A percentile compares a stretch with the other conserved stretches of the same genome.
Evolutionary conservation across 2,888 invertebrate genomes (phyloP).

Genomic region (Oxytorus armatus): DNA sequence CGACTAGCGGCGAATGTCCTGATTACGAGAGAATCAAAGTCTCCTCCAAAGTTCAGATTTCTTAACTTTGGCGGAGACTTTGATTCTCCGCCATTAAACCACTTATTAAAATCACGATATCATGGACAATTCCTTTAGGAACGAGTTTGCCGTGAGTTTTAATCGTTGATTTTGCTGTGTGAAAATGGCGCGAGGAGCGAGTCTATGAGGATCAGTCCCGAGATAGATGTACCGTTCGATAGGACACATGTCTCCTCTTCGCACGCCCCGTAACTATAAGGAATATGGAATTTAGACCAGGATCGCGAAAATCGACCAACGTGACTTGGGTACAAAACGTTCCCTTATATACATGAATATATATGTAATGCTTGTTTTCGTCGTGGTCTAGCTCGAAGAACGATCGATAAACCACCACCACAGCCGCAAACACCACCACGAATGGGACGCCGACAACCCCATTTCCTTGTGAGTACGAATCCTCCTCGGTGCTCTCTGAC

Average conservation of each 20-base stretch:
- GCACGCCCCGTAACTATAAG: slow-evolving; percentile 12
- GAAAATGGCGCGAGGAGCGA: not conserved
- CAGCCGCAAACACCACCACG: not conserved
- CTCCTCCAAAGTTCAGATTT: not conserved
- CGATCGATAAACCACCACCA: slow-evolving; percentile 61
- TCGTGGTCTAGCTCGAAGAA: slow-evolving; percentile 27
- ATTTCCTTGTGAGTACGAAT: slow-evolving; percentile 47
- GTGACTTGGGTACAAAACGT: slow-evolving; percentile 47
- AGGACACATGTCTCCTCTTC: slow-evolving; percentile 1
- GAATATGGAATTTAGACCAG: slow-evolving; percentile 55
- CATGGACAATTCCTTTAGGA: not conserved
- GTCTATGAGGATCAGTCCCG: too few relatives aligned
- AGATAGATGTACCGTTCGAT: too few relatives aligned
- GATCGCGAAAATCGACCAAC: slow-evolving; percentile 48
- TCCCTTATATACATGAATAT: not conserved
- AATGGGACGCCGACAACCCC: slow-evolving; percentile 60
- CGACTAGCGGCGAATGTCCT: slow-evolving; percentile 28
- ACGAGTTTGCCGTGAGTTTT: not conserved
- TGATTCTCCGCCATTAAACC: too few relatives aligned
- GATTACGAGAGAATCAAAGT: slow-evolving; percentile 29
- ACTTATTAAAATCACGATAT: not conserved
- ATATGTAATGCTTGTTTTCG: slow-evolving; percentile 10
- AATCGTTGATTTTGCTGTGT: not conserved
- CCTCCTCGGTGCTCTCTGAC: slow-evolving; percentile 11
- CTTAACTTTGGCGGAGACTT: too few relatives aligned